A percentile compares a stretch with the other conserved stretches of the same genome.
Conservation (phyloP, 2,888 invertebrate species). For the Amiota minor region DNA sequence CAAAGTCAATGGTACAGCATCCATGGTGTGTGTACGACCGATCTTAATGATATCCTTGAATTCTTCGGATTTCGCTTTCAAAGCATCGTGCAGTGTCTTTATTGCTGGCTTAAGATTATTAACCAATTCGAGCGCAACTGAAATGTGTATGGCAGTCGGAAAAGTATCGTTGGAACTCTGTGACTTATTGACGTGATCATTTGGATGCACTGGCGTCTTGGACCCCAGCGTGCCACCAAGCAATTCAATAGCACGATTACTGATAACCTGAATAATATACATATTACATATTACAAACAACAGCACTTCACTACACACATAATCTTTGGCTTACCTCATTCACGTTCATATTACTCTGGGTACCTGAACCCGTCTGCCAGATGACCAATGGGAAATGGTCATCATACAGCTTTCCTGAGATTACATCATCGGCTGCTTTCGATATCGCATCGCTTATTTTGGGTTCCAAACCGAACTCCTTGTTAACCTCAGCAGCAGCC, state of each 20-base stretch:
- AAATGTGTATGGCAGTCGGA: slow-evolving; percentile 99
- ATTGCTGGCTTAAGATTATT: slow-evolving; percentile 88
- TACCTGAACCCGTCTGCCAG: slow-evolving; percentile 99
- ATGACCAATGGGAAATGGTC: slow-evolving; percentile 98
- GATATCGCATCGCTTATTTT: slow-evolving; percentile 92
- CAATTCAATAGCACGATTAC: slow-evolving; percentile 92
- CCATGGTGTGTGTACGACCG: slow-evolving; percentile 89
- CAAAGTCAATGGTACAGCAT: slow-evolving; percentile 94
- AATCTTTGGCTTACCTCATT: slow-evolving; percentile 83
- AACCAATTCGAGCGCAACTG: slow-evolving; percentile 91
- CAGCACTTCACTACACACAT: too few relatives aligned
- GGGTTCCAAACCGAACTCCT: slow-evolving; percentile 90
- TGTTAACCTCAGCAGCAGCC: slow-evolving; percentile 97
- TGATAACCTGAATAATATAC: slow-evolving; percentile 78
- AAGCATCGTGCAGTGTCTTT: slow-evolving; percentile 80
- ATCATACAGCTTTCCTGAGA: slow-evolving; percentile 91
- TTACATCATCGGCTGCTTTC: slow-evolving; percentile 94
- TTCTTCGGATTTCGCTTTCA: slow-evolving; percentile 85
- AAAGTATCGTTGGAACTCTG: slow-evolving; percentile 99
- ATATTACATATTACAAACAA: too few relatives aligned
- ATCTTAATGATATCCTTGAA: slow-evolving; percentile 97
- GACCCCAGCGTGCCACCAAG: slow-evolving; percentile 92
- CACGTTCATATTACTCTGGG: slow-evolving; percentile 99
- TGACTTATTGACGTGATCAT: slow-evolving; percentile 99
- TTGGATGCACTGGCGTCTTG: slow-evolving; percentile 97